Conservation (phyloP, 2,888 invertebrate genomes). For the Subacronicta megacephala region DNA sequence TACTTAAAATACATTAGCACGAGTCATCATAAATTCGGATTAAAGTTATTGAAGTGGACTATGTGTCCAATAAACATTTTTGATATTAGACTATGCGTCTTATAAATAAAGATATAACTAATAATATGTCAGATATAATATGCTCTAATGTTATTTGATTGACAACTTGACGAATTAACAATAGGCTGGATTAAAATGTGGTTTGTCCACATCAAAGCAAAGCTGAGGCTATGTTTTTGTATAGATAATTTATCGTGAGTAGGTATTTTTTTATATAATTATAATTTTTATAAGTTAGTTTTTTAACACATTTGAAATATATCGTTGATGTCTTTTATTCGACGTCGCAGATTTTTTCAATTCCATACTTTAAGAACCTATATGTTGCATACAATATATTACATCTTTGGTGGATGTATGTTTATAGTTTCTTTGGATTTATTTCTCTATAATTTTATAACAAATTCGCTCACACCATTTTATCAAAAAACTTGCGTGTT, state of each 20-base stretch:
- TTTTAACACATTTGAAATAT: no score
- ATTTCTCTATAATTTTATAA: no score
- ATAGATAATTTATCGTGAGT: no score
- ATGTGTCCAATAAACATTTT: conserved; percentile 2
- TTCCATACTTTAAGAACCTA: no score
- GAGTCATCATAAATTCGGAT: conserved; percentile 21
- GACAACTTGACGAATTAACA: conserved; percentile 28
- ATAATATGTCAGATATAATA: conserved; percentile 33
- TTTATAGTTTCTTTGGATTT: no score
- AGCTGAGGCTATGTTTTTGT: no score
- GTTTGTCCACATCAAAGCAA: neutral
- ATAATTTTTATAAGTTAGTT: no score
- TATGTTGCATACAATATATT: no score
- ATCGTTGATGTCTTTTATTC: no score
- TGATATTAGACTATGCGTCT: conserved; percentile 19
- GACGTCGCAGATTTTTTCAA: no score
- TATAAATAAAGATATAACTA: conserved; percentile 37
- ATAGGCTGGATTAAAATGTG: conserved; percentile 32
- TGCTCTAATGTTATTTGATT: conserved; percentile 31
- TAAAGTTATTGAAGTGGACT: conserved; percentile 18
- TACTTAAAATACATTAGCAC: neutral
- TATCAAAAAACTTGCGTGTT: neutral
- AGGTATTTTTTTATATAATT: no score
- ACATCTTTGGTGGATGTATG: no score
- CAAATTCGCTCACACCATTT: neutral